These are phyloP conservation scores for Anoplius nigerrimus DNA, from an alignment of 2,888 invertebrate genomes.

Conservation along the genomic window DNA sequence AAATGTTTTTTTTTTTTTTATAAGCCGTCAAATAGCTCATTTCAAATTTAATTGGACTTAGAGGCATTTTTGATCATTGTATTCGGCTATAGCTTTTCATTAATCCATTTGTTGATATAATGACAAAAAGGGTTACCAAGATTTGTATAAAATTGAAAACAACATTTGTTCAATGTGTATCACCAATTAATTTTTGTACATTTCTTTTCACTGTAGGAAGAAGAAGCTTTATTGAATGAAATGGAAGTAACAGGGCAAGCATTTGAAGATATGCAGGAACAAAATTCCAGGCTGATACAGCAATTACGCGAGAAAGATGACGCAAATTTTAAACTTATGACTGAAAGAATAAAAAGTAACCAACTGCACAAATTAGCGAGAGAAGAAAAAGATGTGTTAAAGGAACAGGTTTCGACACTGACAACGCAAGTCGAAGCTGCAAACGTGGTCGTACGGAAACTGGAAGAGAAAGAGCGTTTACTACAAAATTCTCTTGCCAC, in stretches of 20 bases:
- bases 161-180: neutral
- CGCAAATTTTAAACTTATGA: constrained; percentile 99
- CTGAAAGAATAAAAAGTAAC: constrained; percentile 96
- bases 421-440: constrained; percentile 96
- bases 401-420: constrained; percentile 87
- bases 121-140: no score
- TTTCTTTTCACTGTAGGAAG: constrained; percentile 81
- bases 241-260: constrained; percentile 99
- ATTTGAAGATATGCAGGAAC: constrained; percentile 99
- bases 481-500: constrained; percentile 93
- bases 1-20: no score
- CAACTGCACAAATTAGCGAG: constrained; percentile 94
- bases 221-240: constrained; percentile 96
- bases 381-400: constrained; percentile 95
- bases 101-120: no score
- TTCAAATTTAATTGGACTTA: no score
- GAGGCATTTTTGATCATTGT: no score
- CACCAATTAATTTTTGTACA: constrained; percentile 69
- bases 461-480: constrained; percentile 97
- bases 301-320: constrained; percentile 98
- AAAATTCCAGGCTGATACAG: constrained; percentile 95
- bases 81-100: no score
- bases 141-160: no score
- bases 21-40: no score
- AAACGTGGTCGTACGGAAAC: constrained; percentile 92